Evolutionary conservation across 2,113 vertebrate species (phyloP).

Genomic region (Eretmochelys imbricata): DNA sequence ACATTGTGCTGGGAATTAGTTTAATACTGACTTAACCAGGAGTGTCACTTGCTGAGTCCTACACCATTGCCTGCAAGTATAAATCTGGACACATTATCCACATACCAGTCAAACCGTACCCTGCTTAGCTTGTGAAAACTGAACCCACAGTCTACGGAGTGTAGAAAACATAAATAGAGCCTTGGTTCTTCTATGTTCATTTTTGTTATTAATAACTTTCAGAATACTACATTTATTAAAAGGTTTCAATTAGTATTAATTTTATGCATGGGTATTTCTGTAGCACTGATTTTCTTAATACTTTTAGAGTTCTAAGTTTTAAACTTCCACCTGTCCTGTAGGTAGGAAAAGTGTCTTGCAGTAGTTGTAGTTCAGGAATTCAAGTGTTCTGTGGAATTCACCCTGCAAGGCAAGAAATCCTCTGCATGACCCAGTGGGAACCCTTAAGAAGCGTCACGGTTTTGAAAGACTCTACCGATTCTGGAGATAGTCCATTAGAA

Average conservation of each 20-base stretch:
- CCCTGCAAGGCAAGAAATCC: rapidly evolving
- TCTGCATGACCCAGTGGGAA: not conserved
- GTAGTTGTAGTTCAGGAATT: not conserved
- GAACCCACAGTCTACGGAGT: not conserved
- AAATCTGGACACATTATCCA: not conserved
- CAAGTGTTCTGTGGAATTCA: not conserved
- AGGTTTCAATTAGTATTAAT: not conserved
- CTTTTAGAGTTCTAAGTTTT: not conserved
- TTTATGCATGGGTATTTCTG: not conserved
- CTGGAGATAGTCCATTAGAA: not conserved
- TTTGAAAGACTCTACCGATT: not conserved
- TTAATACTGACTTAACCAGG: not conserved
- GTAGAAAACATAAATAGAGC: not conserved
- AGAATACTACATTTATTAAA: not conserved
- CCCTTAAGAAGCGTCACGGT: not conserved
- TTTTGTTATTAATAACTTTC: not conserved
- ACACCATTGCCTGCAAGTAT: not conserved
- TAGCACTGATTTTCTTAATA: not conserved
- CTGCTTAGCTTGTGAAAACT: not conserved
- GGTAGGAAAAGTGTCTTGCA: not conserved
- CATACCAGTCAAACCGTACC: not conserved
- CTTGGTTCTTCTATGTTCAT: not conserved
- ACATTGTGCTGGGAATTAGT: not conserved
- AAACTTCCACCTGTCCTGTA: not conserved
- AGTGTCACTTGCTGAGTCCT: not conserved